A percentile compares a stretch with the other conserved stretches of the same genome.
phyloP scores from a whole-genome alignment of 35 echinoderm and acorn worm genomes.

The Apostichopus parvimensis region DNA sequence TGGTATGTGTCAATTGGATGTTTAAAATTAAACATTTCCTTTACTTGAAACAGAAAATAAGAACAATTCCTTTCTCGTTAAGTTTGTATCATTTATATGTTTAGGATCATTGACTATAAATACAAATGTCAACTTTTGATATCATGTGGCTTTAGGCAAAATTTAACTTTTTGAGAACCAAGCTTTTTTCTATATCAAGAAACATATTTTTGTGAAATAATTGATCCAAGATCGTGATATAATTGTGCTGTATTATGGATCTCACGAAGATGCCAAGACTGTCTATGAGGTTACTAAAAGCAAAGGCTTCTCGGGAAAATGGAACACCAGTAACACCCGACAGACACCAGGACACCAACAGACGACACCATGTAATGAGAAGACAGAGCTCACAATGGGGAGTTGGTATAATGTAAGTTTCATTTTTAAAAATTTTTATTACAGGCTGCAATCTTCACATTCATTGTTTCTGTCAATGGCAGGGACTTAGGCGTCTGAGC shows the following conservation, averaged over 20 bases:
- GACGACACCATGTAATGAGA: slow-evolving; percentile 1
- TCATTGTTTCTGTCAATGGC: no score
- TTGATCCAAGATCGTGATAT: background rate
- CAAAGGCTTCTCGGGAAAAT: background rate
- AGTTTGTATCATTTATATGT: no score
- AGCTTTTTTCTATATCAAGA: background rate
- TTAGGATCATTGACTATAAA: no score
- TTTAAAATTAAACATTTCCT: no score
- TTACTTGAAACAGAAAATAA: no score
- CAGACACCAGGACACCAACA: background rate
- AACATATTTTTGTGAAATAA: background rate
- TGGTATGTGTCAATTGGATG: no score
- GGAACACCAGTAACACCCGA: background rate
- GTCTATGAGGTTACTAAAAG: background rate
- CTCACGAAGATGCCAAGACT: background rate
- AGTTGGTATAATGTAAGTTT: slow-evolving; percentile 32
- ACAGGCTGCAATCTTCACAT: no score
- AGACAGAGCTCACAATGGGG: slow-evolving; percentile 28
- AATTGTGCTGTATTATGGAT: background rate
- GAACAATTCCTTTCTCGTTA: no score
- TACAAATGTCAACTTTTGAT: no score
- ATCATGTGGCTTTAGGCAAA: no score
- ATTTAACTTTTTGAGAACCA: no score
- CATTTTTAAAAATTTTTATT: background rate
- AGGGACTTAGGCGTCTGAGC: no score